A percentile compares a stretch with the other conserved stretches of the same genome.
These are phyloP conservation scores for Bubalus kerabau DNA, from an alignment of 2,113 vertebrate genomes.

Conservation along the genomic window DNA sequence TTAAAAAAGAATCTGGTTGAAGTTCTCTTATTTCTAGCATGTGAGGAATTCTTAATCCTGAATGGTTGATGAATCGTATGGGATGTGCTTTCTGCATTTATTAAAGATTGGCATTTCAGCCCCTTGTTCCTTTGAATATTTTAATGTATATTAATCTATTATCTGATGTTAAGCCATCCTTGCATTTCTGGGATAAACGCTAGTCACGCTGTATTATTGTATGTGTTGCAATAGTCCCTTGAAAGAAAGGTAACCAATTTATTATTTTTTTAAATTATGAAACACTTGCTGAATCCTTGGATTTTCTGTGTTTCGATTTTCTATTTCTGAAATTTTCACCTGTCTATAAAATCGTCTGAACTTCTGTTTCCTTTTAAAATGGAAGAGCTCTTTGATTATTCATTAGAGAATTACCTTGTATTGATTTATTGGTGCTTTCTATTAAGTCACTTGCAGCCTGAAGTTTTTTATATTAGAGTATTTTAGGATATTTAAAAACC, in stretches of 20 bases:
- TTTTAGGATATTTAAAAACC: background rate
- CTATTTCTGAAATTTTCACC: background rate
- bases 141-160: background rate
- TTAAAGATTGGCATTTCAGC: background rate
- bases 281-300: background rate
- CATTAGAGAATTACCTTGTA: background rate
- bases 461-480: background rate
- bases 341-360: background rate
- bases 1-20: background rate
- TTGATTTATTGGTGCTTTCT: background rate
- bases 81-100: background rate
- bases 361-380: background rate
- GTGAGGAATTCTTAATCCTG: background rate
- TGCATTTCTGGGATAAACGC: background rate
- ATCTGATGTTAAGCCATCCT: background rate
- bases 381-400: background rate
- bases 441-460: background rate
- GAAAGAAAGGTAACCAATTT: background rate
- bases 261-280: background rate
- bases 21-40: background rate
- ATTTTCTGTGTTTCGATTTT: background rate
- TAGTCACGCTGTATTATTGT: background rate
- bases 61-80: background rate
- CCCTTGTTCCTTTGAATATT: background rate
- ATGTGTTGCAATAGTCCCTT: background rate